Evolutionary conservation across 2,797 vertebrate genomes (phyloP).

Genomic region (Uromys caudimaculatus): DNA sequence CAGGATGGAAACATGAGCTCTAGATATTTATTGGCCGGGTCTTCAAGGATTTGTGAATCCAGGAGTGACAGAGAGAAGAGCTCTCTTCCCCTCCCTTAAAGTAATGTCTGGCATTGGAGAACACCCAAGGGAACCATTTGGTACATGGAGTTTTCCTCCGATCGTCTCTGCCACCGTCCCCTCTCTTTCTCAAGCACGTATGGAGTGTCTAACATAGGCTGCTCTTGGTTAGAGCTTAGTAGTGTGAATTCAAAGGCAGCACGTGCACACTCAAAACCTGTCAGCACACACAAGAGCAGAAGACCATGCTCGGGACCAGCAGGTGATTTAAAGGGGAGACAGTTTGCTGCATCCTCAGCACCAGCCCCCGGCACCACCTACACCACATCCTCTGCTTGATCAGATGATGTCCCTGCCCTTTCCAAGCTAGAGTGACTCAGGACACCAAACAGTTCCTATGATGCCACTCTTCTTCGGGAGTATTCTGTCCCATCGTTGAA

Average conservation of each 20-base stretch:
- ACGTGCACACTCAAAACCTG: accelerated
- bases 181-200: background rate
- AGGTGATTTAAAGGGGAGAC: accelerated
- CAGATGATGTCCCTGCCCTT: background rate
- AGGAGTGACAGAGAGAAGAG: background rate
- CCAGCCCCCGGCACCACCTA: background rate
- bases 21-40: background rate
- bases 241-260: background rate
- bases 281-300: accelerated
- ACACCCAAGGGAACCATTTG: background rate
- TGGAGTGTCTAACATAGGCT: background rate
- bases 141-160: too few species aligned
- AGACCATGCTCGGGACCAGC: background rate
- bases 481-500: background rate
- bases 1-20: background rate
- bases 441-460: background rate
- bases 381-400: background rate
- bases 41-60: background rate
- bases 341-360: too few species aligned
- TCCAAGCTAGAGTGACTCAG: background rate
- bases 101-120: background rate
- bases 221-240: background rate
- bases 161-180: background rate
- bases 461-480: background rate
- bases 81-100: background rate